Evolutionary conservation across 2,888 invertebrate species (phyloP).

Genomic region (Hyposoter didymator): DNA sequence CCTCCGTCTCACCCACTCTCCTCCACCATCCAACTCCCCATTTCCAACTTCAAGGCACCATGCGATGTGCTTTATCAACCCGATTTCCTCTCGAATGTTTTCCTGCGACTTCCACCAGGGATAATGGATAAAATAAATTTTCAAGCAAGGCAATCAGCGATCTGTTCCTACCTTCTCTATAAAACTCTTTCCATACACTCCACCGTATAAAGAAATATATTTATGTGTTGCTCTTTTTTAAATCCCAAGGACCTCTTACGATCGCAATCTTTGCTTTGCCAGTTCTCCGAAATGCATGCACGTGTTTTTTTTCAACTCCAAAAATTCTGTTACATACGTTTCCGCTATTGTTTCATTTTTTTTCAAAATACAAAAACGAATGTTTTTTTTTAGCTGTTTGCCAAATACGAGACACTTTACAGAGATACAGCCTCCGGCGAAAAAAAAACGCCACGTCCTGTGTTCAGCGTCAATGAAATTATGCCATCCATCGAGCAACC

Average conservation of each 20-base stretch:
- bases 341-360: not conserved
- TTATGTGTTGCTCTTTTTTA: constrained; percentile 38
- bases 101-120: constrained; percentile 63
- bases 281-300: constrained; percentile 40
- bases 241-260: constrained; percentile 44
- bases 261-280: constrained; percentile 51
- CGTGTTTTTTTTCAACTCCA: not conserved
- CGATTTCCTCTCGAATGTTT: constrained; percentile 68
- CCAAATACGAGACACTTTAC: not conserved
- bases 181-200: constrained; percentile 27
- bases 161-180: constrained; percentile 51
- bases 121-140: constrained; percentile 69
- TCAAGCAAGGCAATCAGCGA: constrained; percentile 63
- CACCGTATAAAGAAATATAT: constrained; percentile 6
- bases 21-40: constrained; percentile 42
- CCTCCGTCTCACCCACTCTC: constrained; percentile 4
- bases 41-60: constrained; percentile 63
- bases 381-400: not conserved
- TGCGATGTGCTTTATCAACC: constrained; percentile 67
- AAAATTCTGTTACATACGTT: not conserved
- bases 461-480: not conserved
- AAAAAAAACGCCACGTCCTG: not conserved
- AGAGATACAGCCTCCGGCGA: not conserved
- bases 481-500: not conserved
- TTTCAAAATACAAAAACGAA: not conserved